A percentile compares a stretch with the other conserved stretches of the same genome.
phyloP scores from a whole-genome alignment of 2,113 vertebrate species.

The Apus apus region DNA sequence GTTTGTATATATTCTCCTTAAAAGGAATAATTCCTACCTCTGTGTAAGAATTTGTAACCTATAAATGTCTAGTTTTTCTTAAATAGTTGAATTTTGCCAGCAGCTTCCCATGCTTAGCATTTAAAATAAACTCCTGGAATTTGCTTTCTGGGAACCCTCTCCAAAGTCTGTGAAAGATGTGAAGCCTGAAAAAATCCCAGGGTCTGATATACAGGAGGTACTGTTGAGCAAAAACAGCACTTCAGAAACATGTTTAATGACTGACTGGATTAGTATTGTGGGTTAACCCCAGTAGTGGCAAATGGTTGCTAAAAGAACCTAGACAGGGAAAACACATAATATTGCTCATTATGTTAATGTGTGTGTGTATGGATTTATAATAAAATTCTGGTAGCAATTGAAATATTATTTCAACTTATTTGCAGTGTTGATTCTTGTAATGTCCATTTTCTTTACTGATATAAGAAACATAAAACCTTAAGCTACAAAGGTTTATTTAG shows the following conservation, averaged over 20 bases:
- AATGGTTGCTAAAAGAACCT: background rate
- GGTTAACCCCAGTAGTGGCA: background rate
- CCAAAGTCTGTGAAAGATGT: background rate
- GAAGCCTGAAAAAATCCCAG: background rate
- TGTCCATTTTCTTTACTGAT: background rate
- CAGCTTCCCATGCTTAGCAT: background rate
- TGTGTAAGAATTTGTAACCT: background rate
- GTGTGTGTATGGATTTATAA: fast-evolving
- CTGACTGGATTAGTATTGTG: fast-evolving
- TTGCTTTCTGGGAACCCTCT: background rate
- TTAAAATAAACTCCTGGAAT: background rate
- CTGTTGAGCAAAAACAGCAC: background rate
- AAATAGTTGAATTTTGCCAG: background rate
- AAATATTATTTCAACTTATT: background rate
- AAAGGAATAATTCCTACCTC: background rate
- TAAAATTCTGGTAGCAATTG: background rate
- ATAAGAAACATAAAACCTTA: background rate
- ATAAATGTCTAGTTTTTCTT: background rate
- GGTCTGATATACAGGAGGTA: background rate
- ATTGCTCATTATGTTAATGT: too few relatives aligned
- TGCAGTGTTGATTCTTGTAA: background rate
- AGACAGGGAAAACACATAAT: fast-evolving
- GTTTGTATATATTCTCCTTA: background rate
- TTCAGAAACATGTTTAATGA: background rate
- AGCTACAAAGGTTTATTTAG: background rate